These are phyloP conservation scores for Andinoacara biseriatus DNA, from an alignment of 2,113 vertebrate genomes.

Conservation along the genomic window DNA sequence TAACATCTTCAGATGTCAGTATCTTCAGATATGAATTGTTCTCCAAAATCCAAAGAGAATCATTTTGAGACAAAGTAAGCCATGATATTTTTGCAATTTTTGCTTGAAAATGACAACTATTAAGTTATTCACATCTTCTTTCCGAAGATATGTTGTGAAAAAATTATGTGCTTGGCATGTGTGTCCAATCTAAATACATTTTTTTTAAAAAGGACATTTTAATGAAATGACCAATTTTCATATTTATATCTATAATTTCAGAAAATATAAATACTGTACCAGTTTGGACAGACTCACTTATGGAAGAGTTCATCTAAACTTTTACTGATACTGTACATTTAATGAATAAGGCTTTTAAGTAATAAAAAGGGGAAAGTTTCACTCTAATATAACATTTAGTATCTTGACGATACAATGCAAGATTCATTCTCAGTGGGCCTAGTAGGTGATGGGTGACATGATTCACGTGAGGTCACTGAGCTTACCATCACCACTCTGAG, in stretches of 20 bases:
- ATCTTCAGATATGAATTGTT: not conserved
- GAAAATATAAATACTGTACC: not conserved
- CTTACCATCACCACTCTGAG: slow-evolving; percentile 13
- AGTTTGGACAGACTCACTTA: too few species aligned
- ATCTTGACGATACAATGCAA: not conserved
- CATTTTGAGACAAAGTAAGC: not conserved
- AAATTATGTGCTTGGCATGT: not conserved
- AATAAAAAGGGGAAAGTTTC: not conserved
- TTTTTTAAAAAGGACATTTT: not conserved
- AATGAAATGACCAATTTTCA: not conserved
- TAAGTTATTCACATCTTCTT: not conserved
- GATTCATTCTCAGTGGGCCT: not conserved
- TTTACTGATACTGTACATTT: too few species aligned
- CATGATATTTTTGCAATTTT: not conserved
- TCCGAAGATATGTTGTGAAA: not conserved
- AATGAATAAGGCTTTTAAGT: not conserved
- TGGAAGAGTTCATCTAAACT: too few species aligned
- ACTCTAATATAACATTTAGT: not conserved
- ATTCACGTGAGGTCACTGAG: slow-evolving; percentile 39
- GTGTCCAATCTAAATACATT: not conserved
- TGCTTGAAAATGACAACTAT: not conserved
- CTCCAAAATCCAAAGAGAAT: not conserved
- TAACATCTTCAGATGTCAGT: not conserved
- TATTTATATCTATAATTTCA: not conserved
- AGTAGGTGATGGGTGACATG: slow-evolving; percentile 22